These are phyloP conservation scores for Pemphredon lugubris DNA, from an alignment of 2,888 invertebrate species.

Conservation along the genomic window DNA sequence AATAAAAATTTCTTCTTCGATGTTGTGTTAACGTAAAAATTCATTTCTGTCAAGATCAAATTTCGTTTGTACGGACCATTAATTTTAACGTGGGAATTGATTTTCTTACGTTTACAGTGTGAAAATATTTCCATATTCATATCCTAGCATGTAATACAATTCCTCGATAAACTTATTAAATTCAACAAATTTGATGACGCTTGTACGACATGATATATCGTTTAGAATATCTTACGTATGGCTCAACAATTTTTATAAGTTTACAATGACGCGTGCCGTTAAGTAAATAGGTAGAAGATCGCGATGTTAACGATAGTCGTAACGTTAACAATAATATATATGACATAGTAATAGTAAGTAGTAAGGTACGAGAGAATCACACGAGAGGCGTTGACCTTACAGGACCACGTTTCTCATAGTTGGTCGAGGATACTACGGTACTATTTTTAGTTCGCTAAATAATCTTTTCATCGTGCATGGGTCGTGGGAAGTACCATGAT, in stretches of 20 bases:
- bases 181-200: constrained; percentile 47
- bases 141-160: constrained; percentile 11
- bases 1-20: too few relatives aligned
- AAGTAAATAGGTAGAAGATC: constrained; percentile 17
- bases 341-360: constrained; percentile 58
- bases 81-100: constrained; percentile 19
- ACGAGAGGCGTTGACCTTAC: constrained; percentile 64
- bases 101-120: constrained; percentile 7
- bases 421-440: constrained; percentile 55
- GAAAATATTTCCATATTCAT: constrained; percentile 4
- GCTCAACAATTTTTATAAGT: constrained; percentile 9
- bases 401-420: constrained; percentile 61
- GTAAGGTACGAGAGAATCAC: constrained; percentile 78
- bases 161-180: constrained; percentile 42
- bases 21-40: too few relatives aligned
- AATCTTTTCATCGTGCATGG: constrained; percentile 6
- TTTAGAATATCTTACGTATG: constrained; percentile 31
- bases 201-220: constrained; percentile 26
- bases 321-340: constrained; percentile 29
- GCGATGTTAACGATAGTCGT: constrained; percentile 20
- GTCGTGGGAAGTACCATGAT: background rate
- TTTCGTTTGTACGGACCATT: background rate
- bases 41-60: background rate
- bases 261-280: constrained; percentile 8
- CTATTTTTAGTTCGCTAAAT: constrained; percentile 29